Conservation (phyloP, 2,113 vertebrate species). For the Sigmodon hispidus region DNA sequence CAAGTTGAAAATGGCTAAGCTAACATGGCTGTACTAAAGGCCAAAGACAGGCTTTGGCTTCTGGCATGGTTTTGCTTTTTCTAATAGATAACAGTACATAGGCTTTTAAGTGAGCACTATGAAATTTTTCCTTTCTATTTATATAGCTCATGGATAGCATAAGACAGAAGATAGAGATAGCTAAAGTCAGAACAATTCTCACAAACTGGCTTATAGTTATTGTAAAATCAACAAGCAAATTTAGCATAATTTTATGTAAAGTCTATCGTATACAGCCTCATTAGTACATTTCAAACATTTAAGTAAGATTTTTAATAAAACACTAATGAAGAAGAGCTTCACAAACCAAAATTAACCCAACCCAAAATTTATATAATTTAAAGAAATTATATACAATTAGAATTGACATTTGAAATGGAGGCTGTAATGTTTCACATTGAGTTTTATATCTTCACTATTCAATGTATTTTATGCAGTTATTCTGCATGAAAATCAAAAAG, state of each 20-base stretch:
- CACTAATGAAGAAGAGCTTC: neutral
- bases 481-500: too few species aligned
- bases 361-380: too few species aligned
- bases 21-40: too few species aligned
- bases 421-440: too few species aligned
- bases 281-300: neutral
- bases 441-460: too few species aligned
- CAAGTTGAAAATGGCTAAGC: too few species aligned
- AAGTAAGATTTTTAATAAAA: neutral
- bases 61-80: neutral
- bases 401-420: too few species aligned
- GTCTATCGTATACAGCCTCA: neutral
- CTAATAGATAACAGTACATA: neutral
- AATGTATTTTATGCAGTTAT: too few species aligned
- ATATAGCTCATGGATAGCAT: neutral
- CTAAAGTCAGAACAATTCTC: neutral
- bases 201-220: neutral
- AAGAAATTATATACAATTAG: too few species aligned
- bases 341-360: neutral
- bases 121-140: neutral
- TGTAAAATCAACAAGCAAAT: neutral
- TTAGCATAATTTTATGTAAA: neutral
- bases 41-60: too few species aligned
- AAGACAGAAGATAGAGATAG: neutral
- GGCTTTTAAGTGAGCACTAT: neutral